phyloP scores from a whole-genome alignment of 2,888 invertebrate genomes.

The Smittia sp. region DNA sequence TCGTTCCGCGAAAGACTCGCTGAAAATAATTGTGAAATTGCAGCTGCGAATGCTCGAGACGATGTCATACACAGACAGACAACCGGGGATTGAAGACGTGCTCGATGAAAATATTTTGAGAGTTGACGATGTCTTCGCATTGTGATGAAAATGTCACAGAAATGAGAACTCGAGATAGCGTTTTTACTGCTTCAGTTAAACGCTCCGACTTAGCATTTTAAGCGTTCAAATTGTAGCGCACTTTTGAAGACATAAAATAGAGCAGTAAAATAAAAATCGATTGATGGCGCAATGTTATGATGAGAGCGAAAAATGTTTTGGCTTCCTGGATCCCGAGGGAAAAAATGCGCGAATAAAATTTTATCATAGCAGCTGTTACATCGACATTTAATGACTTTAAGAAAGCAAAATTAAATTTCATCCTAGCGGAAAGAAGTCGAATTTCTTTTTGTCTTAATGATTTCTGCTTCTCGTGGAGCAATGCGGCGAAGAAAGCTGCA shows the following conservation, averaged over 20 bases:
- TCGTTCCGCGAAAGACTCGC: background rate
- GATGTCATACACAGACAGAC: background rate
- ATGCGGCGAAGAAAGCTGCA: background rate
- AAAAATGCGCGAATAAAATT: background rate
- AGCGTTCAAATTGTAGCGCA: slow-evolving; percentile 15
- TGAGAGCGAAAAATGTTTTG: background rate
- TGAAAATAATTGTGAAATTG: background rate
- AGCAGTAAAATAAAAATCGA: slow-evolving; percentile 21
- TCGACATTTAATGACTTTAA: slow-evolving; percentile 25
- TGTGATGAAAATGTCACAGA: slow-evolving; percentile 1
- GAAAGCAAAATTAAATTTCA: slow-evolving; percentile 15
- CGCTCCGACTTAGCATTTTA: background rate
- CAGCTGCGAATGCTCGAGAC: background rate
- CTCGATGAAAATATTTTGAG: background rate
- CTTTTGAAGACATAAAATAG: slow-evolving; percentile 9
- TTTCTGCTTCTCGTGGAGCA: background rate
- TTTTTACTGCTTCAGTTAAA: slow-evolving; percentile 17
- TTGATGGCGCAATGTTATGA: slow-evolving; percentile 5
- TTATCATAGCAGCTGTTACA: slow-evolving; percentile 13
- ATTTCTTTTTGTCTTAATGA: background rate
- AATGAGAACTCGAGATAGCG: background rate
- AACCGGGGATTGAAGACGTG: background rate
- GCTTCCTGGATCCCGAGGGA: background rate
- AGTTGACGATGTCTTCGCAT: background rate
- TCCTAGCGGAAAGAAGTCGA: background rate